Percentiles rank a stretch among this genome's conserved stretches.
Conservation (phyloP, 2,888 invertebrate genomes). For the Catocala fraxini region DNA sequence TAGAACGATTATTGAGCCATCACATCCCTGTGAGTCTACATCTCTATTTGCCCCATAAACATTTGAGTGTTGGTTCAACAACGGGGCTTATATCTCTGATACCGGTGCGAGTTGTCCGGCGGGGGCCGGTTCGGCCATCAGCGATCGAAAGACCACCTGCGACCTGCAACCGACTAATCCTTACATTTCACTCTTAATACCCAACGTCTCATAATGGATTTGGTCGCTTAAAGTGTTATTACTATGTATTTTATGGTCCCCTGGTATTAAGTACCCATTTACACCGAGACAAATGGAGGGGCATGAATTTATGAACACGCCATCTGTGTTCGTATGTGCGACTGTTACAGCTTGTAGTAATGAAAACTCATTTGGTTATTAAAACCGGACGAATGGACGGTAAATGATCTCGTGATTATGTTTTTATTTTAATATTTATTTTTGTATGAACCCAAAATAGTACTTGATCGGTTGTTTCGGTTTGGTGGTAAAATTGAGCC, state of each 20-base stretch:
- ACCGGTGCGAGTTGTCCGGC: slow-evolving; percentile 15
- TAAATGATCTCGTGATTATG: no score
- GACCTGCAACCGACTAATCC: slow-evolving; percentile 30
- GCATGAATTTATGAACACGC: slow-evolving; percentile 20
- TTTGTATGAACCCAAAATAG: no score
- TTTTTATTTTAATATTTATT: no score
- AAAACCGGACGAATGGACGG: no score
- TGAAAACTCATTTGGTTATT: neutral
- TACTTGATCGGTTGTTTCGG: no score
- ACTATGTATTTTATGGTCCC: slow-evolving; percentile 26
- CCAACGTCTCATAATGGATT: slow-evolving; percentile 25
- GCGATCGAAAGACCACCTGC: slow-evolving; percentile 38
- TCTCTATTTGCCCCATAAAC: slow-evolving; percentile 12
- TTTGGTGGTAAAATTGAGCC: no score
- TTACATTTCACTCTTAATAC: slow-evolving; percentile 23
- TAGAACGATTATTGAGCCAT: neutral
- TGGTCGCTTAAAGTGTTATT: slow-evolving; percentile 17
- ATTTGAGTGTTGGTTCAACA: slow-evolving; percentile 17
- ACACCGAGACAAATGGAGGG: slow-evolving; percentile 16
- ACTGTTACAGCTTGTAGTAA: neutral
- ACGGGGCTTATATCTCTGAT: slow-evolving; percentile 22
- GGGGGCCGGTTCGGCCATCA: slow-evolving; percentile 26
- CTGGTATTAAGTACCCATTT: slow-evolving; percentile 19
- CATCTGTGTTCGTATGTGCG: neutral
- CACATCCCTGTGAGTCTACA: neutral